Evolutionary conservation across 2,113 vertebrate species (phyloP).

Genomic region (Gallinago paraguaiae): DNA sequence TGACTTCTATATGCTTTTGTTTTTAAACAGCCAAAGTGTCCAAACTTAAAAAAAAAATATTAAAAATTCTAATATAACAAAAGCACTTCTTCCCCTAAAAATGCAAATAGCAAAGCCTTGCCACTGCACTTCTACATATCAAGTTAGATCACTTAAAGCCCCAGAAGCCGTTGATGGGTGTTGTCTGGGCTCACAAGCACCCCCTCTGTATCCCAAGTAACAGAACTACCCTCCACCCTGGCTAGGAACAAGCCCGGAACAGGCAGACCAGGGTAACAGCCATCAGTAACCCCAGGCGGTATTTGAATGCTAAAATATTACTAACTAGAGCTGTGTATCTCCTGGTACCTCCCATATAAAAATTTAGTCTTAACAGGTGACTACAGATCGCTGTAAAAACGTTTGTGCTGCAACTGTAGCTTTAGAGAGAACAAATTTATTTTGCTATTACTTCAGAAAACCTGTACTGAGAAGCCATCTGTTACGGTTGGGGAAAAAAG

Average conservation of each 20-base stretch:
- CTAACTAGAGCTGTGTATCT: not conserved
- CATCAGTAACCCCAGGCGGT: not conserved
- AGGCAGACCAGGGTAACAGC: not conserved
- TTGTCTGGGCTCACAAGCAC: not conserved
- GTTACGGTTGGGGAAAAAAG: rapidly evolving
- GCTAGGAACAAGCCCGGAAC: not conserved
- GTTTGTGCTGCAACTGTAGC: not conserved
- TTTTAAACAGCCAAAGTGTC: not conserved
- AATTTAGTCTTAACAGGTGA: rapidly evolving
- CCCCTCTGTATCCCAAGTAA: not conserved
- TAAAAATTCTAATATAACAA: not conserved
- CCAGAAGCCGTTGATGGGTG: rapidly evolving
- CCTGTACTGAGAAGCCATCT: not conserved
- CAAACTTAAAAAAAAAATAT: not conserved
- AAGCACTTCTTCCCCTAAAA: not conserved
- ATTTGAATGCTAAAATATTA: not conserved
- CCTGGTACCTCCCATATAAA: not conserved
- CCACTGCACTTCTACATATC: rapidly evolving
- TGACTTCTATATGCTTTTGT: rapidly evolving
- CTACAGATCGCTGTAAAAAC: not conserved
- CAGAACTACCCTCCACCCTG: not conserved
- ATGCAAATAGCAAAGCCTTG: rapidly evolving
- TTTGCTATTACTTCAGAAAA: not conserved
- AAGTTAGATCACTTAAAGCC: not conserved
- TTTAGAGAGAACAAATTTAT: not conserved